Conservation (phyloP, 1,140 invertebrate species). For the Hetaerina americana region DNA sequence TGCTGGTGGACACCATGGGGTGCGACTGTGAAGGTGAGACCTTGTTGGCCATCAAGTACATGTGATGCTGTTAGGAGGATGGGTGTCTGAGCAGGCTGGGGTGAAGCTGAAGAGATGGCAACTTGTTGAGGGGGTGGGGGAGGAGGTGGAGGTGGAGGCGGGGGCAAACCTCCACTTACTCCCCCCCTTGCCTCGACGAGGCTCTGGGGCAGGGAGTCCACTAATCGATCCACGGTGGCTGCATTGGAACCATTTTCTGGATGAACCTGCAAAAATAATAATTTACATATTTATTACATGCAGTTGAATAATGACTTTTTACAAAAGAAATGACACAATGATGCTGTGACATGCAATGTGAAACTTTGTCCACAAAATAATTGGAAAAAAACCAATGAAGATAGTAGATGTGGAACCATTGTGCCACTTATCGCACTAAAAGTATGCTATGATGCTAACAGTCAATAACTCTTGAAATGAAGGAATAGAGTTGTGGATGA, state of each 20-base stretch:
- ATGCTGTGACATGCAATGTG: too few relatives aligned
- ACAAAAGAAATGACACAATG: too few relatives aligned
- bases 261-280: constrained; percentile 35
- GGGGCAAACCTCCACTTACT: neutral
- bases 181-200: constrained; percentile 24
- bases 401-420: too few relatives aligned
- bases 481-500: too few relatives aligned
- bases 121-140: neutral
- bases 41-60: neutral
- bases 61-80: neutral
- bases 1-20: neutral
- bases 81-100: neutral
- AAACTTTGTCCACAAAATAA: too few relatives aligned
- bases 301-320: constrained; percentile 20
- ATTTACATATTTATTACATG: constrained; percentile 35
- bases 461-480: too few relatives aligned
- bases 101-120: neutral
- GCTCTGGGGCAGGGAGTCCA: constrained; percentile 32
- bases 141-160: neutral
- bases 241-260: constrained; percentile 34
- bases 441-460: too few relatives aligned
- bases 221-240: constrained; percentile 32
- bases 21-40: neutral
- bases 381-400: too few relatives aligned
- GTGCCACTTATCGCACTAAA: too few relatives aligned